A percentile compares a stretch with the other conserved stretches of the same genome.
Conservation (phyloP, 2,113 vertebrate species). For the Lathamus discolor region DNA sequence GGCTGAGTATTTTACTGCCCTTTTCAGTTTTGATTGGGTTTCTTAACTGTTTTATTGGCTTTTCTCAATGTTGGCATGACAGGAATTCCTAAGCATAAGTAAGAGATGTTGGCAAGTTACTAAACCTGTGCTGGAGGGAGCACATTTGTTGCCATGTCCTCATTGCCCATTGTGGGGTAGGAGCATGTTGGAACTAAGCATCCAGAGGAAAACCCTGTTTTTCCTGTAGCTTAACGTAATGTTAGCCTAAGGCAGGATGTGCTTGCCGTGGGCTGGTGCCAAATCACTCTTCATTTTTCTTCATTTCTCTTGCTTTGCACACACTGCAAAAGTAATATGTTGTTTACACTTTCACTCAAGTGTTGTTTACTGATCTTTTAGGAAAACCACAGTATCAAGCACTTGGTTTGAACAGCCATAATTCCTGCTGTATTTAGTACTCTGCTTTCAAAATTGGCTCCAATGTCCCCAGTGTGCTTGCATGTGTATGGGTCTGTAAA, state of each 20-base stretch:
- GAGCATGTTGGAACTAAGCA: background rate
- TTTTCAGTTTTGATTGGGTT: background rate
- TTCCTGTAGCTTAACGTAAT: background rate
- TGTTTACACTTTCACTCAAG: background rate
- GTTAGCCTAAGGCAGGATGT: accelerated
- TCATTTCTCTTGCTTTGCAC: accelerated
- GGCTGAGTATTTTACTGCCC: background rate
- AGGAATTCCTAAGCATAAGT: accelerated
- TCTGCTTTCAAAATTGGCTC: background rate
- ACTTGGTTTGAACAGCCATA: background rate
- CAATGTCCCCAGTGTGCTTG: too few species aligned
- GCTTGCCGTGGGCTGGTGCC: accelerated
- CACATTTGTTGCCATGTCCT: accelerated
- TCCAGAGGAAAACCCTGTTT: background rate
- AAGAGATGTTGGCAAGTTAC: background rate
- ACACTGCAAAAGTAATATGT: too few species aligned
- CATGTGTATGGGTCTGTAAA: background rate
- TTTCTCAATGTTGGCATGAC: accelerated
- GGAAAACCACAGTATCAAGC: accelerated
- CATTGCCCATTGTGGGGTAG: accelerated
- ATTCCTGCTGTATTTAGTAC: background rate
- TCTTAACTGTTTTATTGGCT: background rate
- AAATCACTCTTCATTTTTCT: background rate
- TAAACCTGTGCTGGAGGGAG: background rate
- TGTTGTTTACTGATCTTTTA: background rate